Base-by-base conservation (phyloP, 1,140 invertebrate species). In the Eriocheir sinensis region DNA sequence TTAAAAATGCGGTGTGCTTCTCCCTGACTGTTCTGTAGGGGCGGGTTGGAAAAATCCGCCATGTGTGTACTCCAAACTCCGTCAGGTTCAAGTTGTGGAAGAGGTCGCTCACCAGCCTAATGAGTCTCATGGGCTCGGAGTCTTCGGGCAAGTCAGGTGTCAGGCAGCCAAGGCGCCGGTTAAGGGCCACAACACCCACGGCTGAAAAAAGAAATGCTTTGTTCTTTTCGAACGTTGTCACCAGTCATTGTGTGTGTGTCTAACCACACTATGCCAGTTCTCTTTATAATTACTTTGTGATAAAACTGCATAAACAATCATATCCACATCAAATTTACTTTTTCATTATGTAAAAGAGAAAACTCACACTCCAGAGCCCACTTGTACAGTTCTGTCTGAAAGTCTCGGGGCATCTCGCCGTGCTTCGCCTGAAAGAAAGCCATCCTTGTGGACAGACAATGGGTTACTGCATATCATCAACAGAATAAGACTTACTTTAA, bases 331-430 rank as follows among this genome's bases (percentile, higher is more conserved):
- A n/a, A n/a, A n/a, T n/a, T n/a, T n/a, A n/a, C n/a, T n/a, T n/a
- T n/a, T n/a, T n/a, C n/a, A n/a, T n/a, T n/a, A n/a, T n/a, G n/a
- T n/a, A n/a, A n/a, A n/a, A n/a, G 12, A 40, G 27, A 44, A 41
- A 41, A 93, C 93, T 79, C 44, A 93, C 93, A 93, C 80, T 93
- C 93, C 40, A 93, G 60, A 79, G 93, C 86, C 93, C 93, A 93
- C 85, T 93, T 93, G 53, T 93, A 93, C 15, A 93, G 85, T 44
- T 93, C 93, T 32, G 48, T 53, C 32, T 93, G 93, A 44, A 93
- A 93, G 40, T 89, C 38, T 3, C 15, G 79, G n/a, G 93, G 93
- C 93, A 93, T 93, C 53, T 93, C 93, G 0, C 93, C 93, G 41
- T 72, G 40, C 86, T 79, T 27, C 72, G 40, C 85, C 85, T 93